Base-by-base conservation (phyloP, 1,140 invertebrate genomes). In the Plodia interpunctella region DNA sequence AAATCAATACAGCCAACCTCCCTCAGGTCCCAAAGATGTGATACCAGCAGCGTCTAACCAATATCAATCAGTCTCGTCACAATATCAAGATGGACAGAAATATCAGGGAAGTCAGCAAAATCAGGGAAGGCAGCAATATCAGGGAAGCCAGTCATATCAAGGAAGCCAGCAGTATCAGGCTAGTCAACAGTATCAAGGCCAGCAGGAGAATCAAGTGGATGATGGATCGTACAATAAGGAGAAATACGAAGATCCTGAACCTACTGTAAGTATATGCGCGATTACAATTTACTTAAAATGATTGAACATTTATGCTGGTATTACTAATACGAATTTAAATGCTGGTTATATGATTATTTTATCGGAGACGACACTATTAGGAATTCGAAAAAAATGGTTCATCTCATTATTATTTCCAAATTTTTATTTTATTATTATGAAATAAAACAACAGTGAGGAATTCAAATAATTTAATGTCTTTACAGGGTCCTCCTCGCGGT, bases 401-500 rank as follows among this genome's bases (percentile, higher is more conserved):
- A 3, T 25, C 21, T 25, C 21, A 25, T 2, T 25, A 2, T 2
- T 25, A 3, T 6, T 6, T 25, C 6, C 21, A 25, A 2, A 3
- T 3, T 6, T 3, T 25, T 25, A 25, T 8, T 51, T 5, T 51
- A 51, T 3, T 9, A 9, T 6, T 32, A 18, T 51, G 49, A 51
- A 19, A 51, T 20, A 3, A 32, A 32, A 32, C 30, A 32, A 9
- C 30, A 32, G 9, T 10, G 21, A 5, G 1, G 10, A 32, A 32
- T 32, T 32, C 4, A 32, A 32, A 32, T 32, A 32, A 6, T 32
- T 32, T n/a, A 50, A 57, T 54, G 55, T 69, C 57, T 38, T 68
- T 66, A 5, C 78, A 90, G 63, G 92, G 92, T n/a, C 92, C 92
- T 25, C 93, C 93, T 35, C 91, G 91, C 75, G 93, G 93, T 55